Conservation (phyloP, 2,888 invertebrate species). For the Resseliella maxima region DNA sequence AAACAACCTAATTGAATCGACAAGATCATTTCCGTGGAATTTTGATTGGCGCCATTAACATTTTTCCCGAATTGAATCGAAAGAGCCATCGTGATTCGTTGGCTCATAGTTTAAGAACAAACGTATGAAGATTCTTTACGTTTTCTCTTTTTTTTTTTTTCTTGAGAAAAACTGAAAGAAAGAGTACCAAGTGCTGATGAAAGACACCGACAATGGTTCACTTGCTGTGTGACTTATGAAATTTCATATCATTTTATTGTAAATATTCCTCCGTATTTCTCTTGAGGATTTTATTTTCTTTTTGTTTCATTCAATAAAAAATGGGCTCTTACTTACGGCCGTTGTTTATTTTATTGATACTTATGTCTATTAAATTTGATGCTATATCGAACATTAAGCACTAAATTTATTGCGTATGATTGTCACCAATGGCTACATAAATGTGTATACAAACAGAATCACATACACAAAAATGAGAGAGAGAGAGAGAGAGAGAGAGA, state of each 20-base stretch:
- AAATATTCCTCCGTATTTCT: neutral
- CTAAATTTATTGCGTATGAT: neutral
- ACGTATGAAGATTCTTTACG: neutral
- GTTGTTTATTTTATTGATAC: constrained; percentile 53
- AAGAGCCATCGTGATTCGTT: neutral
- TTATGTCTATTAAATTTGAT: constrained; percentile 46
- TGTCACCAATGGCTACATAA: constrained; percentile 29
- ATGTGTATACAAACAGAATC: no score
- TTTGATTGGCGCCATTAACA: constrained; percentile 19
- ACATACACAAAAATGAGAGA: no score
- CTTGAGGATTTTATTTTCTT: neutral
- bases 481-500: no score
- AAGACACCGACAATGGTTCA: constrained; percentile 28
- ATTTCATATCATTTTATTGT: neutral
- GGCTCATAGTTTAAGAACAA: neutral
- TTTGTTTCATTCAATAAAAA: constrained; percentile 7
- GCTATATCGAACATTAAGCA: neutral
- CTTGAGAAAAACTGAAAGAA: no score
- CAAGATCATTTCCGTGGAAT: neutral
- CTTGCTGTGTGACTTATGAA: constrained; percentile 16
- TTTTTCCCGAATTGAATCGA: neutral
- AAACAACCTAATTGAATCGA: constrained; percentile 12
- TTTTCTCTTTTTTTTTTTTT: no score
- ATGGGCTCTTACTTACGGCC: neutral
- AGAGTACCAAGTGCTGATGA: neutral